These are phyloP conservation scores for Sphecodes monilicornis DNA, from an alignment of 2,888 invertebrate species.

Conservation along the genomic window DNA sequence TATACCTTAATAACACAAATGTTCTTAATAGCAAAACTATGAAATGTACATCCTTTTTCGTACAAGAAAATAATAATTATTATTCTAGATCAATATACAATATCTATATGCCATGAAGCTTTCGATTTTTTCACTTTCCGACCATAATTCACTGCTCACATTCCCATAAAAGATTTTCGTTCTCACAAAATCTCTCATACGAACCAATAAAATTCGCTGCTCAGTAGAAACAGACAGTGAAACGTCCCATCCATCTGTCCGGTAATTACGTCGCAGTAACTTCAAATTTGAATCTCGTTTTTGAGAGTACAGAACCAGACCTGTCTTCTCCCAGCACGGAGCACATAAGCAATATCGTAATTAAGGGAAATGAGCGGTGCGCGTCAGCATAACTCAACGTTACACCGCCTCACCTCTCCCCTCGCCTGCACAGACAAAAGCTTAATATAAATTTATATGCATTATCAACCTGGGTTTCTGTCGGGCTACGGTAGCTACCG, in stretches of 20 bases:
- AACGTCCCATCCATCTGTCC: conserved; percentile 32
- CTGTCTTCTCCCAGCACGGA: conserved; percentile 39
- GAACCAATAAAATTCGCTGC: conserved; percentile 25
- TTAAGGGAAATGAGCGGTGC: conserved; percentile 58
- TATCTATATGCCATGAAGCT: not conserved
- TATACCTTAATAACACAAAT: not conserved
- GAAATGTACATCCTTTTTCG: not conserved
- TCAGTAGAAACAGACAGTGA: conserved; percentile 8
- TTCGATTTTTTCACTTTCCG: not conserved
- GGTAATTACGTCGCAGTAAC: conserved; percentile 52
- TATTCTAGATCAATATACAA: too few species aligned
- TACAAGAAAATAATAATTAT: not conserved
- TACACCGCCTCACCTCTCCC: conserved; percentile 18
- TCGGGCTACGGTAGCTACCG: conserved; percentile 23
- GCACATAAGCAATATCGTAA: conserved; percentile 63
- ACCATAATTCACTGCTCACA: not conserved
- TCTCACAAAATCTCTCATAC: not conserved
- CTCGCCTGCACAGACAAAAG: conserved; percentile 43
- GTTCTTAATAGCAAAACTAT: not conserved
- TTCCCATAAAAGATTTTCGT: not conserved
- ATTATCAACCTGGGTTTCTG: conserved; percentile 55
- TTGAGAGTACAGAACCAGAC: conserved; percentile 42
- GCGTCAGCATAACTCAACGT: conserved; percentile 60
- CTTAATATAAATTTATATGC: conserved; percentile 61
- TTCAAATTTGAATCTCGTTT: conserved; percentile 61